Evolutionary conservation across 2,113 vertebrate genomes (phyloP).

Genomic region (Bubo blakistoni): DNA sequence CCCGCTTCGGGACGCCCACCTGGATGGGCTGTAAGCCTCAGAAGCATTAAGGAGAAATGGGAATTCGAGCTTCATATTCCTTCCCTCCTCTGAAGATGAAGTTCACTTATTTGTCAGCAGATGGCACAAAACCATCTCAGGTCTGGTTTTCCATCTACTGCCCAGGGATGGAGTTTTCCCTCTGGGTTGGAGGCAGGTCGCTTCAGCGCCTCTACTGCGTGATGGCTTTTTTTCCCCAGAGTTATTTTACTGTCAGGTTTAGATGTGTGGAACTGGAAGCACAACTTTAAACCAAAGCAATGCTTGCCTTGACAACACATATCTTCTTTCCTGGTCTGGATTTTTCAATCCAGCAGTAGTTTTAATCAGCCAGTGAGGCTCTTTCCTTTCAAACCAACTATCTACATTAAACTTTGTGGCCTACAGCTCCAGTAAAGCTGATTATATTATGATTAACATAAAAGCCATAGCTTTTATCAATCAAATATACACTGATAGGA

Average conservation of each 20-base stretch:
- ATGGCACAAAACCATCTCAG: constrained; percentile 5
- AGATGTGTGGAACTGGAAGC: background rate
- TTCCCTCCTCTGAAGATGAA: background rate
- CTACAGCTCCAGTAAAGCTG: background rate
- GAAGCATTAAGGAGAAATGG: background rate
- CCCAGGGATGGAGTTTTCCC: background rate
- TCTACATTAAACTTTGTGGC: background rate
- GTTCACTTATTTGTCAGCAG: constrained; percentile 7
- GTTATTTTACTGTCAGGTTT: background rate
- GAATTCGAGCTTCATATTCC: rapidly evolving
- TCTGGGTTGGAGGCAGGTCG: no score
- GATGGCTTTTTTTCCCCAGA: background rate
- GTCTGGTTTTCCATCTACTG: background rate
- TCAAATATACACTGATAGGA: background rate
- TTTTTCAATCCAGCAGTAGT: background rate
- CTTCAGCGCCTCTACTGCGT: background rate
- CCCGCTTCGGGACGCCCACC: background rate
- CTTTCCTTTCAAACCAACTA: background rate
- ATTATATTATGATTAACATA: background rate
- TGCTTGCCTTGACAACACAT: rapidly evolving
- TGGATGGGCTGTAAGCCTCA: background rate
- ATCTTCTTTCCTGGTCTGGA: background rate
- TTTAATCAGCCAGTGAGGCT: background rate
- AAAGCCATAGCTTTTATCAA: background rate
- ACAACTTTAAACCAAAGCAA: background rate